phyloP scores from a whole-genome alignment of 53 echinoderm and acorn worm species.

The Arbacia lixula region DNA sequence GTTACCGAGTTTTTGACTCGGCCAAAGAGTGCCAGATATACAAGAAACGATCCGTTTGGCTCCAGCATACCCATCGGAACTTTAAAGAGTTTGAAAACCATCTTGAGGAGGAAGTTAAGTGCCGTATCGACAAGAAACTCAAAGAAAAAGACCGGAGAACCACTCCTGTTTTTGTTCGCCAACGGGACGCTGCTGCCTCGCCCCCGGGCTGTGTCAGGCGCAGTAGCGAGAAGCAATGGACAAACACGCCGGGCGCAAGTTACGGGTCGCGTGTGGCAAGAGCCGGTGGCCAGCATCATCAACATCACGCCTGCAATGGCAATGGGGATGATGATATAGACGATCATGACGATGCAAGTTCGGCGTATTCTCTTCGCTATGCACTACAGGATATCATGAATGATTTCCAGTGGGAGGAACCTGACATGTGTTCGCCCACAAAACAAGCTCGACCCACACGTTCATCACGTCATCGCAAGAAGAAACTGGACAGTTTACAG shows the following conservation, averaged over 20 bases:
- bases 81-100: conserved; percentile 75
- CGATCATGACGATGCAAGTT: conserved; percentile 50
- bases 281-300: conserved; percentile 20
- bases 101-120: conserved; percentile 50
- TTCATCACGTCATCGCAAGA: conserved; percentile 10
- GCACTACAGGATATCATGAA: conserved; percentile 72
- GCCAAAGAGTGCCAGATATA: conserved; percentile 54
- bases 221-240: neutral
- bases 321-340: conserved; percentile 24
- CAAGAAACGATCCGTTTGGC: conserved; percentile 43
- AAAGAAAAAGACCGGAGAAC: too few relatives aligned
- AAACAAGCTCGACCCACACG: neutral
- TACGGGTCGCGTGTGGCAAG: neutral
- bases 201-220: neutral
- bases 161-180: too few relatives aligned
- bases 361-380: conserved; percentile 65
- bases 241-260: neutral
- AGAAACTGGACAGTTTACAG: conserved; percentile 16
- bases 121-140: neutral
- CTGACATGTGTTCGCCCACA: conserved; percentile 75
- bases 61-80: conserved; percentile 54
- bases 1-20: conserved; percentile 75
- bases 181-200: neutral
- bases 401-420: conserved; percentile 88
- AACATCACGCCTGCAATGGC: conserved; percentile 8